Percentiles rank a stretch among this genome's conserved stretches.
phyloP scores from a whole-genome alignment of 2,888 invertebrate genomes.

The Hirtodrosophila confusa region DNA sequence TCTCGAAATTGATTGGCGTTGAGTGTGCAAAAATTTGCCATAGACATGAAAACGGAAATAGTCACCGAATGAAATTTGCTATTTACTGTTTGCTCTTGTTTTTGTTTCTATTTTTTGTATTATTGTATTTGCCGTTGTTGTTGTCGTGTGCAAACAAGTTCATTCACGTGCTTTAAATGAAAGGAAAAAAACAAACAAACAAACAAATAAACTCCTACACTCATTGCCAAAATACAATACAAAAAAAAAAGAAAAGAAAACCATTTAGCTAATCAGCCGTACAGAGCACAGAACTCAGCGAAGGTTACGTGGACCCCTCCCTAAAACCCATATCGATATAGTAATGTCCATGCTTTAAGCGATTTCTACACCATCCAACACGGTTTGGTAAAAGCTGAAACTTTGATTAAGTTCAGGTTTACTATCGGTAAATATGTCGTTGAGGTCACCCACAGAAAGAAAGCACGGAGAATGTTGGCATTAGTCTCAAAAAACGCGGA shows the following conservation, averaged over 20 bases:
- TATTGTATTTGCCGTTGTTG: constrained; percentile 14
- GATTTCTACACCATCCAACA: constrained; percentile 32
- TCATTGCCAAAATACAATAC: constrained; percentile 27
- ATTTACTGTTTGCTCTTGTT: constrained; percentile 13
- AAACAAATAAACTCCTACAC: not conserved
- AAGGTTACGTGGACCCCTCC: constrained; percentile 39
- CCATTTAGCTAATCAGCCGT: constrained; percentile 57
- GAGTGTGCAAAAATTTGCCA: constrained; percentile 66
- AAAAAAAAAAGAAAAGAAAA: constrained; percentile 18
- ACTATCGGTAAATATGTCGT: no score
- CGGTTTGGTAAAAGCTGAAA: not conserved
- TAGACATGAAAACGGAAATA: constrained; percentile 60
- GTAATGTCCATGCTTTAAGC: not conserved
- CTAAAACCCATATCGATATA: constrained; percentile 4
- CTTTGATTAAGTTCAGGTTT: not conserved
- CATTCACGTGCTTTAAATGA: constrained; percentile 61
- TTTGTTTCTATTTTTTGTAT: constrained; percentile 19
- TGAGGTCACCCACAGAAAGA: no score
- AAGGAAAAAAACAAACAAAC: no score
- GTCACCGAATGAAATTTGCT: constrained; percentile 29
- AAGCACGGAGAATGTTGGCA: no score
- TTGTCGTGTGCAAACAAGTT: constrained; percentile 64
- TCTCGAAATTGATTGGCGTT: constrained; percentile 72
- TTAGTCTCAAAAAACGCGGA: no score
- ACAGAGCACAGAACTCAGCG: constrained; percentile 35